Base-by-base conservation (phyloP, 2,113 vertebrate genomes). In the Chrysemys picta region DNA sequence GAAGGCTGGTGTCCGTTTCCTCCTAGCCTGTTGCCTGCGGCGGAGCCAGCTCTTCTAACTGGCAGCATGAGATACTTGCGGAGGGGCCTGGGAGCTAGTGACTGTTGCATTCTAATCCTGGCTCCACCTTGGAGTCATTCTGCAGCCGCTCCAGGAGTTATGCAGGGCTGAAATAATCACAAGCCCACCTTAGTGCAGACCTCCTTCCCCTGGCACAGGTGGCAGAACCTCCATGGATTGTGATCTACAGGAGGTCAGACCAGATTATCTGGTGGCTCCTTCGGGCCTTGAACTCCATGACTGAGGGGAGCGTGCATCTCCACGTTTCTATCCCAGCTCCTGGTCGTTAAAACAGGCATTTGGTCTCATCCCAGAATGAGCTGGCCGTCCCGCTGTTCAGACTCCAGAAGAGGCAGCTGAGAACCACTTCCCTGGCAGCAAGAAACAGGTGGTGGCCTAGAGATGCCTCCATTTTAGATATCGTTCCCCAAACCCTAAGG, bases 181-280 rank as follows among this genome's bases (percentile, higher is more conserved):
- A 90, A 87, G 65, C 9, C 1, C 12, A 7, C 35, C 31, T 62
- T 59, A 29, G 57, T 13, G 27, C 57, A 59, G 27, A 5, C 57
- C 4, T 88, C 50, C 38, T 56, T 0, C 0, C 29, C 8, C 7
- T 54, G 81, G 7, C 72, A 45, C 27, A 50, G 5, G 31, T 4
- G 27, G 47, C 85, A 24, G 50, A 29, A 4, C 38, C 1, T 14
- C n/a, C 50, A 38, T 42, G 69, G 19, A 75, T 38, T 14, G 27
- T 62, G 59, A 62, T 62, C 3, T 35, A 62, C 29, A 62, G 27
- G 57, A 59, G 29, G 29, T 62, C 59, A 62, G 59, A 62, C 29
- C 29, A 62, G 29, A 29, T 62, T 31, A 62, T 35, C 59, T 35
- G 31, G 14, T 16, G 29, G 59, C 12, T 14, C 59, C 59, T 16